These are phyloP conservation scores for Alosa alosa DNA, from an alignment of 2,113 vertebrate species.

Conservation along the genomic window DNA sequence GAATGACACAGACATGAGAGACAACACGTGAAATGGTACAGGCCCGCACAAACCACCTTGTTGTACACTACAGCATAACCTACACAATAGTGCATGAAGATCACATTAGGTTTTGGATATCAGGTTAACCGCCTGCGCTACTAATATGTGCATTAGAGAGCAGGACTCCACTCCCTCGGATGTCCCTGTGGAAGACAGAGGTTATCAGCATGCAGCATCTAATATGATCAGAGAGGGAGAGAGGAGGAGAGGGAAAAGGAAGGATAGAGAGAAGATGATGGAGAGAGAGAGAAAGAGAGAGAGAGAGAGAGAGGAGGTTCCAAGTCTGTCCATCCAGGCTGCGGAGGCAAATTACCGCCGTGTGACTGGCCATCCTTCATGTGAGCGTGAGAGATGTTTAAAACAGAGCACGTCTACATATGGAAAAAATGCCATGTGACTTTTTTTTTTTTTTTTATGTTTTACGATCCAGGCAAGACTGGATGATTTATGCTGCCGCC, in stretches of 20 bases:
- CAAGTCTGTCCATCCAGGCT: not conserved
- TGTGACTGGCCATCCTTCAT: constrained; percentile 8
- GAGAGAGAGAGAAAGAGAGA: not conserved
- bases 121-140: not conserved
- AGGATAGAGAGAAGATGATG: not conserved
- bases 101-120: not conserved
- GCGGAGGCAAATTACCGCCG: not conserved
- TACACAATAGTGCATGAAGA: not conserved
- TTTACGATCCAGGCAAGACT: not conserved
- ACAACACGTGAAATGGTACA: not conserved
- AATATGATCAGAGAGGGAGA: not conserved
- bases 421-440: not conserved
- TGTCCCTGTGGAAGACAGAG: not conserved
- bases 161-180: not conserved
- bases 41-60: not conserved
- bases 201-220: constrained; percentile 5
- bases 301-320: not conserved
- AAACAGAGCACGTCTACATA: not conserved
- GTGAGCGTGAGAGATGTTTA: not conserved
- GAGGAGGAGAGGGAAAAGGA: not conserved
- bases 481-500: not conserved
- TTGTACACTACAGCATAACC: not conserved
- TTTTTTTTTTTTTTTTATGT: not conserved
- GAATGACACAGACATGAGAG: not conserved
- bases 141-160: not conserved